A percentile compares a stretch with the other conserved stretches of the same genome.
Conservation (phyloP, 2,797 vertebrate genomes). For the Columba guinea region DNA sequence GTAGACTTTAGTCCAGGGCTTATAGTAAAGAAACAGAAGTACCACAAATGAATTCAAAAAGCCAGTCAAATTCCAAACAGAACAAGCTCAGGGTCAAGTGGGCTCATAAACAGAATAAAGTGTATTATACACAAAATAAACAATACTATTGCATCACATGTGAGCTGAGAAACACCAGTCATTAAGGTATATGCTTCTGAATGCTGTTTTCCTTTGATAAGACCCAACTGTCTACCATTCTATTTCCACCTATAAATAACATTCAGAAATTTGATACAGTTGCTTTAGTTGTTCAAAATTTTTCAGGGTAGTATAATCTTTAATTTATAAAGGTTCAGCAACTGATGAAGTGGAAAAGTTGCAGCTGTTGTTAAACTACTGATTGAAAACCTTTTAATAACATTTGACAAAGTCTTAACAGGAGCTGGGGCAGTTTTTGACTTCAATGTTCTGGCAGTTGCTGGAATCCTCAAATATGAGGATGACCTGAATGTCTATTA, state of each 20-base stretch:
- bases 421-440: neutral
- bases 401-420: neutral
- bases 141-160: neutral
- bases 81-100: neutral
- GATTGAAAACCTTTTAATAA: neutral
- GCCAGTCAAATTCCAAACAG: neutral
- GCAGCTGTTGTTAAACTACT: neutral
- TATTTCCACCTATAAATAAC: neutral
- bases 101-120: neutral
- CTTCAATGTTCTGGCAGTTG: neutral
- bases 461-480: neutral
- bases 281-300: neutral
- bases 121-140: neutral
- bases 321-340: neutral
- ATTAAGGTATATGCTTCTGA: neutral
- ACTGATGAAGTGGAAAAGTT: neutral
- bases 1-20: neutral
- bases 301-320: neutral
- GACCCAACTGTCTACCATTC: neutral
- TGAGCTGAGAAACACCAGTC: neutral
- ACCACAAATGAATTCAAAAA: neutral
- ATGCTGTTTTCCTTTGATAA: neutral
- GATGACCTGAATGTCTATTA: neutral
- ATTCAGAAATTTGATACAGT: neutral
- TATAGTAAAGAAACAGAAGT: neutral